A percentile compares a stretch with the other conserved stretches of the same genome.
Conservation (phyloP, 2,797 vertebrate species). For the Sebastes iracundus region DNA sequence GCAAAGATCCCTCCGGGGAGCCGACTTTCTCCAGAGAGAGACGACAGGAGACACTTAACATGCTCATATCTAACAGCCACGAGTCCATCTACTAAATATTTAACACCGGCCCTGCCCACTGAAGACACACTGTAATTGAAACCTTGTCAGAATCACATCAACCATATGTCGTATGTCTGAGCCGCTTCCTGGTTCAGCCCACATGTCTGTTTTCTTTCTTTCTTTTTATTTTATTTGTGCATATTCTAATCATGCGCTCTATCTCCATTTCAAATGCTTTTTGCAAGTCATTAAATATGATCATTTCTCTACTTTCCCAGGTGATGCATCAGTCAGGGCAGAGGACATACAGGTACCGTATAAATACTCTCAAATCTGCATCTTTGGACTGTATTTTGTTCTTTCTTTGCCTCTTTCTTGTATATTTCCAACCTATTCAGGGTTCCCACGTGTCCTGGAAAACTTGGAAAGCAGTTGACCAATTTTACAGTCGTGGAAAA, state of each 20-base stretch:
- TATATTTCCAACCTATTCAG: neutral
- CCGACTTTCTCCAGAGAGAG: constrained; percentile 12
- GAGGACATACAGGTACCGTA: constrained; percentile 69
- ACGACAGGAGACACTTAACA: constrained; percentile 13
- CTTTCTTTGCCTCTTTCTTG: neutral
- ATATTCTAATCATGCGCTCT: neutral
- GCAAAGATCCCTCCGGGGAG: constrained; percentile 23
- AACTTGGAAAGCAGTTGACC: no score
- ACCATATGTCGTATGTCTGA: constrained; percentile 39
- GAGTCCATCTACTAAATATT: constrained; percentile 47
- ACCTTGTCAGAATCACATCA: constrained; percentile 29
- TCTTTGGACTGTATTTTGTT: neutral
- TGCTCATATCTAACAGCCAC: constrained; percentile 26
- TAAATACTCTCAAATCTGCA: neutral
- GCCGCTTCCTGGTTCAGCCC: constrained; percentile 14
- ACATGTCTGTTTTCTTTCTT: neutral
- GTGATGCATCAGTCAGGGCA: constrained; percentile 65
- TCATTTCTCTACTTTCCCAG: constrained; percentile 48
- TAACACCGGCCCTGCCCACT: constrained; percentile 32
- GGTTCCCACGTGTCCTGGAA: no score
- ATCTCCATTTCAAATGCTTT: neutral
- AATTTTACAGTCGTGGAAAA: no score
- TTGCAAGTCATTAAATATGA: neutral
- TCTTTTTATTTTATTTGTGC: neutral
- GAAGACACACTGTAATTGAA: constrained; percentile 40